Evolutionary conservation across 2,888 invertebrate genomes (phyloP).

Genomic region (Galeopsomyia nigrocyanea): DNA sequence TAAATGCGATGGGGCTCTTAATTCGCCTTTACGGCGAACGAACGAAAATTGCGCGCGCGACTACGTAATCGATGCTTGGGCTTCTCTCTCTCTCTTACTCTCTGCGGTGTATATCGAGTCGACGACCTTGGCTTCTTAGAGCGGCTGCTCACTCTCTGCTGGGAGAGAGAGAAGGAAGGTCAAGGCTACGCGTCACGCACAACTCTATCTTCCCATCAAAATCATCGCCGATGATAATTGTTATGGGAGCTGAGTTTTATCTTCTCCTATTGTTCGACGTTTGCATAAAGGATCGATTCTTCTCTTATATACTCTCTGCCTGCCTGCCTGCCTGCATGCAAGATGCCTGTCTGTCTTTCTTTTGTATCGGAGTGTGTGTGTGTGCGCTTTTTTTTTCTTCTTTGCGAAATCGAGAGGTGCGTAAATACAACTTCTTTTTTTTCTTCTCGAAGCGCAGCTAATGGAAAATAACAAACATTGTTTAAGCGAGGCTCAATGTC

Average conservation of each 20-base stretch:
- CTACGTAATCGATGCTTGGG: slow-evolving; percentile 41
- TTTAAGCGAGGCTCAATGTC: slow-evolving; percentile 13
- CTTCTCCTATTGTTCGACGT: too few relatives aligned
- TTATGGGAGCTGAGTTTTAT: too few relatives aligned
- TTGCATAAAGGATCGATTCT: too few relatives aligned
- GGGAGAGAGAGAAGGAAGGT: slow-evolving; percentile 37
- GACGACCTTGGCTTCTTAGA: slow-evolving; percentile 39
- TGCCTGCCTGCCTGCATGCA: not conserved
- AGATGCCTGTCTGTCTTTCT: not conserved
- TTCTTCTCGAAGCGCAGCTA: not conserved
- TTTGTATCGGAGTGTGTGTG: too few relatives aligned
- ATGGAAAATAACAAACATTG: slow-evolving; percentile 3
- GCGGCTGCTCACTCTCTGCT: too few relatives aligned
- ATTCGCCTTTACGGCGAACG: too few relatives aligned
- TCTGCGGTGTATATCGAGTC: slow-evolving; percentile 17
- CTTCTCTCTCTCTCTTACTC: too few relatives aligned
- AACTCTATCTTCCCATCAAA: slow-evolving; percentile 26
- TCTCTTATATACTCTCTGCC: slow-evolving; percentile 1
- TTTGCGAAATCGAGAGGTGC: not conserved
- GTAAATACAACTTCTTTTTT: not conserved
- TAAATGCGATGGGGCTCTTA: too few relatives aligned
- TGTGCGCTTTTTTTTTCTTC: not conserved
- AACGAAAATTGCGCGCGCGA: slow-evolving; percentile 5
- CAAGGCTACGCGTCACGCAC: slow-evolving; percentile 46
- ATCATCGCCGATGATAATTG: slow-evolving; percentile 13